These are phyloP conservation scores for Bryconaethiops microstoma DNA, from an alignment of 2,797 vertebrate species.

Conservation along the genomic window DNA sequence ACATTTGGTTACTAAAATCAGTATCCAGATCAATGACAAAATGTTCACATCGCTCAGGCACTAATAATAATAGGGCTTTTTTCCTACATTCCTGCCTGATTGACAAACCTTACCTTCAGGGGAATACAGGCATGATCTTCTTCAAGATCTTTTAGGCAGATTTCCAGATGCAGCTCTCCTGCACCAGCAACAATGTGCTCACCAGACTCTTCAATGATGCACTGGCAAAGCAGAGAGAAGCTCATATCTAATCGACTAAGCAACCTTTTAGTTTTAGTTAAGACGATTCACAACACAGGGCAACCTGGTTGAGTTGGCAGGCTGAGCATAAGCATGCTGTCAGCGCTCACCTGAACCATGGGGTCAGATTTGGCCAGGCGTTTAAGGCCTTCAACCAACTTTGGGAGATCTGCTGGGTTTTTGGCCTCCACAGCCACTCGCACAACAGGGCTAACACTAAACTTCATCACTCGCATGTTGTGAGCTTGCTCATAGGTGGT, in stretches of 20 bases:
- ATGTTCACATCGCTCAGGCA: not conserved
- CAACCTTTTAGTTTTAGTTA: not conserved
- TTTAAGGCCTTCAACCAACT: conserved; percentile 86
- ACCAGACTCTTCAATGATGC: conserved; percentile 88
- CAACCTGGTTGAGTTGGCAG: not conserved
- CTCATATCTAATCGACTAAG: conserved; percentile 64
- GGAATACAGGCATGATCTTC: conserved; percentile 89
- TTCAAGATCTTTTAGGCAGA: conserved; percentile 88
- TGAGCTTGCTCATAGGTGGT: conserved; percentile 84
- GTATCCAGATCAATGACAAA: not conserved
- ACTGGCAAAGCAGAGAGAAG: conserved; percentile 65
- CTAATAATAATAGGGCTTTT: not conserved
- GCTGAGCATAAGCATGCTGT: not conserved
- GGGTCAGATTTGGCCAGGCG: conserved; percentile 87
- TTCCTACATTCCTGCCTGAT: conserved; percentile 54
- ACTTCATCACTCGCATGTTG: conserved; percentile 90
- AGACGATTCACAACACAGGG: not conserved
- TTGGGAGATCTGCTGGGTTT: conserved; percentile 86
- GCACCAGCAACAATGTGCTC: conserved; percentile 89
- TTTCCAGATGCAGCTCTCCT: conserved; percentile 86
- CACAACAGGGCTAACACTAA: conserved; percentile 86
- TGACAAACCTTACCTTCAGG: conserved; percentile 80
- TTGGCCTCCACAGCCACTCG: conserved; percentile 87
- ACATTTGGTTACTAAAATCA: not conserved
- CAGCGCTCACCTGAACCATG: conserved; percentile 77